Evolutionary conservation across 1,140 invertebrate genomes (phyloP).

Genomic region (Elysia chlorotica): DNA sequence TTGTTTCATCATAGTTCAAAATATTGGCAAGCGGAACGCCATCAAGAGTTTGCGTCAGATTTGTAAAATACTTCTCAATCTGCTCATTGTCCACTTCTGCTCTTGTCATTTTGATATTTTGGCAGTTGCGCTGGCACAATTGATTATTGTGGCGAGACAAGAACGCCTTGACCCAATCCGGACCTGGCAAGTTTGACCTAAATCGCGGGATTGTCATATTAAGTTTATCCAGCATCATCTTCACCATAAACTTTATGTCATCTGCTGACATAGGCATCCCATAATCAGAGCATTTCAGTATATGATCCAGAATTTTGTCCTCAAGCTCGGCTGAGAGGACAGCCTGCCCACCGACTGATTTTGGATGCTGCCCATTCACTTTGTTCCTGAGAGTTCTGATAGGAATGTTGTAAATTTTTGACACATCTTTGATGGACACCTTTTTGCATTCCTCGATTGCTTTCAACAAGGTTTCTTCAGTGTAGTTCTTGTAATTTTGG

Average conservation of each 20-base stretch:
- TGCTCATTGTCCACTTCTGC: neutral
- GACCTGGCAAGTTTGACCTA: neutral
- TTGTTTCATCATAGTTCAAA: constrained; percentile 59
- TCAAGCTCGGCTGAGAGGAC: constrained; percentile 30
- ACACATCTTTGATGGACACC: neutral
- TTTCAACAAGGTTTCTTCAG: neutral
- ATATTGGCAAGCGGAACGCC: constrained; percentile 10
- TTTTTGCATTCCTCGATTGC: neutral
- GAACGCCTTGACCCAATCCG: neutral
- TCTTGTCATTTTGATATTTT: constrained; percentile 8
- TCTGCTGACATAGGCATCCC: neutral
- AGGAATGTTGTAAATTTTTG: neutral
- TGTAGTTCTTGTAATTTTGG: neutral
- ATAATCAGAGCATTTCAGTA: neutral
- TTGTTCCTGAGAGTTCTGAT: neutral
- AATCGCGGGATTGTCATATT: neutral
- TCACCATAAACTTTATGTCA: neutral
- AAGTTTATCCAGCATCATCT: neutral
- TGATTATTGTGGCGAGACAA: neutral
- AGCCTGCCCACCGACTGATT: constrained; percentile 19
- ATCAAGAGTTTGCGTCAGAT: neutral
- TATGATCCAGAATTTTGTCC: constrained; percentile 29
- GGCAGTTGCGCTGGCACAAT: neutral
- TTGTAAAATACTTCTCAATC: neutral
- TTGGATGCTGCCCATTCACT: neutral